These are phyloP conservation scores for Hipparchia semele DNA, from an alignment of 2,888 invertebrate genomes.

Conservation along the genomic window DNA sequence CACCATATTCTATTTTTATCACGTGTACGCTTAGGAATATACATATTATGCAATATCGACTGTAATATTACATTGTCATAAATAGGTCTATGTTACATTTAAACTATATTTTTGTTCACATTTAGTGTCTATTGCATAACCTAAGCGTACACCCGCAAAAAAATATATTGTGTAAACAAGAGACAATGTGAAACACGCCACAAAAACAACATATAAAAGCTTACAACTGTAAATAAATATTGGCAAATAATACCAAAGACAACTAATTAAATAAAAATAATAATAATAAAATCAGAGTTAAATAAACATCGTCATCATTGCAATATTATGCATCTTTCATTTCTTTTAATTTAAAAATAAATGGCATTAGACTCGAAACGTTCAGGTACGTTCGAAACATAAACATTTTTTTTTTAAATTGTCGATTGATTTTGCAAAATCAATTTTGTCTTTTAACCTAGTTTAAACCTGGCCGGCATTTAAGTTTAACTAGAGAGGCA, in stretches of 20 bases:
- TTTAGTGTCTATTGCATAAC: constrained; percentile 8
- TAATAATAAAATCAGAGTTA: constrained; percentile 29
- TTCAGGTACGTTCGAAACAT: constrained; percentile 40
- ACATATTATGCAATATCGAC: background rate
- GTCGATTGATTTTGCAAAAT: constrained; percentile 36
- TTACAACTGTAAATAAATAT: constrained; percentile 35
- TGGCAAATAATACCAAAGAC: constrained; percentile 32
- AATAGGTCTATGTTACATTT: background rate
- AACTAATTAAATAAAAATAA: constrained; percentile 11
- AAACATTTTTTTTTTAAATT: constrained; percentile 19
- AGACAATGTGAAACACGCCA: constrained; percentile 40
- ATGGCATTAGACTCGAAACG: constrained; percentile 42
- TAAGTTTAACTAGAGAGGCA: constrained; percentile 31
- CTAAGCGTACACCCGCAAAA: constrained; percentile 2
- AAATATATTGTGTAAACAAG: constrained; percentile 28
- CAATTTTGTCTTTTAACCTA: constrained; percentile 21
- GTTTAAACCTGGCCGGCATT: constrained; percentile 25
- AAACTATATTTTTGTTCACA: constrained; percentile 9
- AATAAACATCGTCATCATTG: constrained; percentile 25
- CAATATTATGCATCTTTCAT: constrained; percentile 36
- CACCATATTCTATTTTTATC: constrained; percentile 52
- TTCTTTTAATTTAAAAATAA: constrained; percentile 32
- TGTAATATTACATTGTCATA: background rate
- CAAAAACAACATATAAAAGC: constrained; percentile 36
- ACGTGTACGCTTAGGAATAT: constrained; percentile 14